A percentile compares a stretch with the other conserved stretches of the same genome.
Conservation (phyloP, 2,113 vertebrate species). For the Camelus dromedarius region DNA sequence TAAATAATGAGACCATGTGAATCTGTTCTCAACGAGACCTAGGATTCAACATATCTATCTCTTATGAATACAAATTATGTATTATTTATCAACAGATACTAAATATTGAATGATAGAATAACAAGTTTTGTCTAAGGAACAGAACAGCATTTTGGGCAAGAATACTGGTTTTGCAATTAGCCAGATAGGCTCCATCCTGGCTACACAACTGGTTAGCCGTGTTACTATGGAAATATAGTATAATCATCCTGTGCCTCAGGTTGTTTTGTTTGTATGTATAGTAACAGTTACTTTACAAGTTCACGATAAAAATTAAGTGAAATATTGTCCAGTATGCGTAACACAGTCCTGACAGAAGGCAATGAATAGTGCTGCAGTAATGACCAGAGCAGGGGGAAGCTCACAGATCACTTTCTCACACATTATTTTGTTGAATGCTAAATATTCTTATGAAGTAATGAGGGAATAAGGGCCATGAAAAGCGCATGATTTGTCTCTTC, state of each 20-base stretch:
- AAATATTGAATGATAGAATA: background rate
- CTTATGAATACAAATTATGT: background rate
- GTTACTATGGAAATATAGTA: background rate
- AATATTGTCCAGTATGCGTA: background rate
- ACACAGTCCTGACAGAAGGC: background rate
- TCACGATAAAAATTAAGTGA: conserved; percentile 33
- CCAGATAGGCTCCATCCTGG: background rate
- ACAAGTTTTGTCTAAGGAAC: background rate
- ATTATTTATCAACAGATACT: background rate
- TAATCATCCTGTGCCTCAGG: background rate
- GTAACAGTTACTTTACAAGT: background rate
- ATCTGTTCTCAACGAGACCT: background rate
- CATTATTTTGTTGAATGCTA: background rate
- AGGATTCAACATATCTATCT: background rate
- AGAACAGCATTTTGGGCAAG: background rate
- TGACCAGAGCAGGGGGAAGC: background rate
- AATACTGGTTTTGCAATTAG: background rate
- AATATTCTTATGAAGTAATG: background rate
- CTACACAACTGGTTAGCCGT: background rate
- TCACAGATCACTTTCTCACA: background rate
- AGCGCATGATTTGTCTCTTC: background rate
- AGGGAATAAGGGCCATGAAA: background rate
- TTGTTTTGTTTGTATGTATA: background rate
- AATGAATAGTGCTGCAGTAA: background rate
- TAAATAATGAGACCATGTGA: background rate